Conservation (phyloP, 2,113 vertebrate genomes). For the Spheniscus mendiculus region DNA sequence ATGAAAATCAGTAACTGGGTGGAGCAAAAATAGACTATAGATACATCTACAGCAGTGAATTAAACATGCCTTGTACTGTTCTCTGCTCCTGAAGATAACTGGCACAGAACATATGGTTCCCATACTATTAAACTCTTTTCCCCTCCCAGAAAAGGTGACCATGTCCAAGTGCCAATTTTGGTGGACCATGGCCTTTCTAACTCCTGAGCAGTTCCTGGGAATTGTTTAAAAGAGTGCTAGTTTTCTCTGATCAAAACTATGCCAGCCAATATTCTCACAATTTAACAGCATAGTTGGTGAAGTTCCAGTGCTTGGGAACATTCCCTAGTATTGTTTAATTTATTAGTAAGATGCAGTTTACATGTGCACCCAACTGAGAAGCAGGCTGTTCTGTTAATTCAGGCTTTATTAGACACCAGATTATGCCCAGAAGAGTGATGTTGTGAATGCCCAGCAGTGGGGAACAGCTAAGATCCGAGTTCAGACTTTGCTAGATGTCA, state of each 20-base stretch:
- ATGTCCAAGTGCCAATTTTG: neutral
- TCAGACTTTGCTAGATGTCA: neutral
- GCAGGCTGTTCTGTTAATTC: conserved; percentile 36
- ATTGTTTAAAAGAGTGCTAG: neutral
- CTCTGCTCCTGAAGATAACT: neutral
- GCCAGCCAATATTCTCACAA: conserved; percentile 48
- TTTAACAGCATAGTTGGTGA: conserved; percentile 41
- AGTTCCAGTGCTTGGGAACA: conserved; percentile 23
- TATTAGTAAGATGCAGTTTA: conserved; percentile 25
- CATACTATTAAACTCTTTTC: neutral
- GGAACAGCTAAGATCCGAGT: neutral
- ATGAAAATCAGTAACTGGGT: conserved; percentile 38
- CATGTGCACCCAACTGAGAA: conserved; percentile 17
- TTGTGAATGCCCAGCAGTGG: neutral
- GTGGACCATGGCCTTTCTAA: neutral
- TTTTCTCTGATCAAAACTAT: conserved; percentile 45
- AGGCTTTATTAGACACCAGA: neutral
- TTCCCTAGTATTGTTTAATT: conserved; percentile 56
- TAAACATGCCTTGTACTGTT: conserved; percentile 2
- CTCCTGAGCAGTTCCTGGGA: neutral
- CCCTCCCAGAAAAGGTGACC: neutral
- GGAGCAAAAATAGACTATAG: conserved; percentile 16
- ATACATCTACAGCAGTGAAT: neutral
- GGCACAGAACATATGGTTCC: neutral
- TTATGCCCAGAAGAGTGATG: neutral